A percentile compares a stretch with the other conserved stretches of the same genome.
Evolutionary conservation across 2,113 vertebrate species (phyloP).

Genomic region (Erinaceus europaeus): DNA sequence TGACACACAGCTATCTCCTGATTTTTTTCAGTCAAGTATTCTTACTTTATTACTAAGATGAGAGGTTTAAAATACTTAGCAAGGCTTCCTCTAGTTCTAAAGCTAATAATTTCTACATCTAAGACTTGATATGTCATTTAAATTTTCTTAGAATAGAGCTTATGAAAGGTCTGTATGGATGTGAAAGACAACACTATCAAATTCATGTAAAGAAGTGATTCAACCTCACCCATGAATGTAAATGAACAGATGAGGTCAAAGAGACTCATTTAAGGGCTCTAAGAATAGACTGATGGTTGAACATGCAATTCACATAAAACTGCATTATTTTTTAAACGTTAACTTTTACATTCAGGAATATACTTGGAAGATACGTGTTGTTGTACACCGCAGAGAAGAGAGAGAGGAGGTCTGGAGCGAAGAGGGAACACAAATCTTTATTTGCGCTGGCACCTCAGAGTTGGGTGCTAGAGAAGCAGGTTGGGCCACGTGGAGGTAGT

Average conservation of each 20-base stretch:
- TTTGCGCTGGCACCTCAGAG: too few relatives aligned
- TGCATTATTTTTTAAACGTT: not conserved
- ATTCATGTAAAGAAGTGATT: not conserved
- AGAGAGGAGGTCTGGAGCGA: too few relatives aligned
- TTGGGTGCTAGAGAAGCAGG: too few relatives aligned
- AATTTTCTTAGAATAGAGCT: not conserved
- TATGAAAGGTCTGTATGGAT: not conserved
- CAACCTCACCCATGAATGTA: not conserved
- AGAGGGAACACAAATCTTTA: too few relatives aligned
- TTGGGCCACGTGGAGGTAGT: too few relatives aligned
- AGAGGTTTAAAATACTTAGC: constrained; percentile 6
- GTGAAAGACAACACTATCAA: not conserved
- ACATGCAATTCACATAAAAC: not conserved
- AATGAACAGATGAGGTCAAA: not conserved
- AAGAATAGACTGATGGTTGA: not conserved
- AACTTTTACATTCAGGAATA: not conserved
- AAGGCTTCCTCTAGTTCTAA: constrained; percentile 10
- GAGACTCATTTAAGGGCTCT: not conserved
- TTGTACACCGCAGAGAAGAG: too few relatives aligned
- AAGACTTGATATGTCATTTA: not conserved
- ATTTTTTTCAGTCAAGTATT: not conserved
- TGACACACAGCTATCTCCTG: too few relatives aligned
- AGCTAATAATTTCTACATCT: constrained; percentile 15
- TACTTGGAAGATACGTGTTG: constrained; percentile 6
- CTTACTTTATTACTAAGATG: not conserved